A percentile compares a stretch with the other conserved stretches of the same genome.
Evolutionary conservation across 2,113 vertebrate genomes (phyloP).

Genomic region (Muntiacus muntjak): DNA sequence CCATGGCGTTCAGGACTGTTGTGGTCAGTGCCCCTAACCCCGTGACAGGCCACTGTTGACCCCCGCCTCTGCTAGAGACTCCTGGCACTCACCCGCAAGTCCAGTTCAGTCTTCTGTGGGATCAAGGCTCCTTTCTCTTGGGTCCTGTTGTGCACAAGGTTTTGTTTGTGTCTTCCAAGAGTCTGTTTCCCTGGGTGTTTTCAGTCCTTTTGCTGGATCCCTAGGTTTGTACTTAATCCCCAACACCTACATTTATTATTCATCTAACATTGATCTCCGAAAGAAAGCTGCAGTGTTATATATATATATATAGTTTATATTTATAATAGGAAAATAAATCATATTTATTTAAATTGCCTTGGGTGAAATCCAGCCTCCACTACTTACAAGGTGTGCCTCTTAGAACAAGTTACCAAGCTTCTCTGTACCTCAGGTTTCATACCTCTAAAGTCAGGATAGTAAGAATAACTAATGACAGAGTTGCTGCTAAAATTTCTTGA

Average conservation of each 20-base stretch:
- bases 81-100: background rate
- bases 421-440: background rate
- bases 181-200: background rate
- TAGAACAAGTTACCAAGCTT: background rate
- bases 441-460: background rate
- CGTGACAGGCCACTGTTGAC: background rate
- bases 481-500: background rate
- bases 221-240: background rate
- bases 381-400: background rate
- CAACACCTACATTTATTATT: background rate
- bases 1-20: accelerated
- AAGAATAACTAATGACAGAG: background rate
- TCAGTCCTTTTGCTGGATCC: background rate
- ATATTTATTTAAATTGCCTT: background rate
- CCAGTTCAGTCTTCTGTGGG: background rate
- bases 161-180: background rate
- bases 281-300: background rate
- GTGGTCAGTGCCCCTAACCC: background rate
- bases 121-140: background rate
- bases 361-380: background rate
- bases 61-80: background rate
- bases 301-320: background rate
- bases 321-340: background rate
- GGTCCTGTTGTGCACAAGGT: background rate
- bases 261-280: background rate